phyloP scores from a whole-genome alignment of 2,888 invertebrate genomes.

The Mycalesis mineus region DNA sequence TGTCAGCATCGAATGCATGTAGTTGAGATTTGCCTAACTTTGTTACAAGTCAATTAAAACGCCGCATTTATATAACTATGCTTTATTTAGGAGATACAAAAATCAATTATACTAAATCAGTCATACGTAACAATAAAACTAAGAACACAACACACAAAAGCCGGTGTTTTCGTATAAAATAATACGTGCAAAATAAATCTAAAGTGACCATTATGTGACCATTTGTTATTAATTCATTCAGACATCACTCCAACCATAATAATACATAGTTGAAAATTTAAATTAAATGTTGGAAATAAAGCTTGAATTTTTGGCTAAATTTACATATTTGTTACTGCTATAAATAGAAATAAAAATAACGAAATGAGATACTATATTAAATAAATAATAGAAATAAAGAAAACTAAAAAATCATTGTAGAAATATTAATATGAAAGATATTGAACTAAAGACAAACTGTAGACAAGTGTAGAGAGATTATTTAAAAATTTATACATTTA shows the following conservation, averaged over 20 bases:
- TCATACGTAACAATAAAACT: conserved; percentile 52
- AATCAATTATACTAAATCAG: conserved; percentile 63
- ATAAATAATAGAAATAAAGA: not conserved
- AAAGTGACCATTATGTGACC: not conserved
- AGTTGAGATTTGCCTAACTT: not conserved
- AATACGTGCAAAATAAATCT: conserved; percentile 2
- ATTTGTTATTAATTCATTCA: not conserved
- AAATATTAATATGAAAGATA: too few species aligned
- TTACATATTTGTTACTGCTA: not conserved
- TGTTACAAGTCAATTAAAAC: conserved; percentile 35
- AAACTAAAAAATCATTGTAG: not conserved
- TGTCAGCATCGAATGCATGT: conserved; percentile 11
- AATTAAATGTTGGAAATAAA: conserved; percentile 1
- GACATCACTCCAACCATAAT: not conserved
- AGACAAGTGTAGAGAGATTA: too few species aligned
- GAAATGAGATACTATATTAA: too few species aligned
- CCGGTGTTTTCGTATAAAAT: conserved; percentile 31
- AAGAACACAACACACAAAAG: conserved; percentile 38
- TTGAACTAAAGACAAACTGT: too few species aligned
- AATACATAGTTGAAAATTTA: not conserved
- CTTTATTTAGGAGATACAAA: conserved; percentile 53
- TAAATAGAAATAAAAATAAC: not conserved
- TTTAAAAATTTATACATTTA: too few species aligned
- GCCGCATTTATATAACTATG: conserved; percentile 38
- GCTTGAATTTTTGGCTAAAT: conserved; percentile 19